A percentile compares a stretch with the other conserved stretches of the same genome.
These are phyloP conservation scores for Leptocoma aspasia DNA, from an alignment of 2,113 vertebrate species.

Conservation along the genomic window DNA sequence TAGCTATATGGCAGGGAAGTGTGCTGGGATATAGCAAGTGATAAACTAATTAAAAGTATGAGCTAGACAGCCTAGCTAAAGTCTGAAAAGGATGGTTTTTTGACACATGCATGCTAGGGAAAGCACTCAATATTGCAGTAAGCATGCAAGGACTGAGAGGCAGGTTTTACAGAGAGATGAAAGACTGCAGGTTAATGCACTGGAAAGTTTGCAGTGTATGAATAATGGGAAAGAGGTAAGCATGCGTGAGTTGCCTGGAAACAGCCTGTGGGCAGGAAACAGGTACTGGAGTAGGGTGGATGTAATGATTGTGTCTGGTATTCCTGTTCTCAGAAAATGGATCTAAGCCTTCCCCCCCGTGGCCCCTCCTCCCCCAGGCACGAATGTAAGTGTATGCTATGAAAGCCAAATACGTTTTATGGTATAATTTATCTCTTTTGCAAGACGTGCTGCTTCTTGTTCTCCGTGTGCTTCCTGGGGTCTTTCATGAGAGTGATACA, in stretches of 20 bases:
- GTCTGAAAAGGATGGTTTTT: not conserved
- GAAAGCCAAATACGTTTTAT: not conserved
- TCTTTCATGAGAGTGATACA: not conserved
- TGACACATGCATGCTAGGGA: not conserved
- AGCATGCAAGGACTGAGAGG: not conserved
- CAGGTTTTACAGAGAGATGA: not conserved
- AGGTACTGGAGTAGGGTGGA: not conserved
- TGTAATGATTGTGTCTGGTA: not conserved
- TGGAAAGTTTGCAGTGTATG: not conserved
- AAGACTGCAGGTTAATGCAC: not conserved
- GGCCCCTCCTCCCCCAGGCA: rapidly evolving
- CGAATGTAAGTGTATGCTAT: not conserved
- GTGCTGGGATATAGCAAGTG: not conserved
- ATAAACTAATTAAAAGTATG: not conserved
- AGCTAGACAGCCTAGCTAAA: not conserved
- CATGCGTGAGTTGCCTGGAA: not conserved
- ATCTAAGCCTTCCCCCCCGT: not conserved
- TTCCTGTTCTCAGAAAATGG: not conserved
- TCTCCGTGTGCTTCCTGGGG: not conserved
- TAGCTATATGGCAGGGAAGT: not conserved
- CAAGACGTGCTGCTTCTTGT: not conserved
- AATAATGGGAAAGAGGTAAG: not conserved
- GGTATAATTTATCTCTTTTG: not conserved
- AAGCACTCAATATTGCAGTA: not conserved
- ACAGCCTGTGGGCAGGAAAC: not conserved